Percentiles rank a stretch among this genome's conserved stretches.
Conservation (phyloP, 1,140 invertebrate species). For the Magallana ariakensis region DNA sequence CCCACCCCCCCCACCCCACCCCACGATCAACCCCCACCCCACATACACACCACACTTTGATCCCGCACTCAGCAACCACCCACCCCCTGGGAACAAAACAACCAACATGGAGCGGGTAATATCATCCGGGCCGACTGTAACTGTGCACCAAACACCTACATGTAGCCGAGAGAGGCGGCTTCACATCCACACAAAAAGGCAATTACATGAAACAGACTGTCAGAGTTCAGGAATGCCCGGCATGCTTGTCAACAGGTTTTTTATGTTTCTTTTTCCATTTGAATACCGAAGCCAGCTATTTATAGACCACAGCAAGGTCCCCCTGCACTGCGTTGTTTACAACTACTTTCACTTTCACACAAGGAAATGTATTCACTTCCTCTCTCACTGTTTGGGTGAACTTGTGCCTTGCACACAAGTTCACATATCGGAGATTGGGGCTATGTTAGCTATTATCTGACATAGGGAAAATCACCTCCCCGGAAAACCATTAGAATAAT, state of each 20-base stretch:
- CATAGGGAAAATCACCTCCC: not conserved
- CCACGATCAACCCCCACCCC: too few relatives aligned
- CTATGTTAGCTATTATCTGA: not conserved
- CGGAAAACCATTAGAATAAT: not conserved
- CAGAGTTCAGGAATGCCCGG: not conserved
- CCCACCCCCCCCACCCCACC: too few relatives aligned
- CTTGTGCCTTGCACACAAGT: not conserved
- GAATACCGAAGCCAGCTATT: not conserved
- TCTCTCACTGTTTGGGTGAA: not conserved
- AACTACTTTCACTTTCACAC: not conserved
- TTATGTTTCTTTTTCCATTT: not conserved
- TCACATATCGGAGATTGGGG: not conserved
- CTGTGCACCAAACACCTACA: too few relatives aligned
- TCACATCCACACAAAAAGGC: not conserved
- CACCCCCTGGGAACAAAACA: not conserved
- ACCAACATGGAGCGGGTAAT: too few relatives aligned
- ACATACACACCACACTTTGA: too few relatives aligned
- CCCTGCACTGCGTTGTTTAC: too few relatives aligned
- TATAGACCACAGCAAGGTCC: not conserved
- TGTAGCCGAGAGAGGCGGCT: not conserved
- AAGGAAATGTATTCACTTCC: not conserved
- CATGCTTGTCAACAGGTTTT: conserved; percentile 18
- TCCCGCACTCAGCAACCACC: not conserved
- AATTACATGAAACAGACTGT: conserved; percentile 29
- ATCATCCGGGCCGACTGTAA: too few relatives aligned